phyloP scores from a whole-genome alignment of 2,113 vertebrate genomes.

The Urocolius indicus region DNA sequence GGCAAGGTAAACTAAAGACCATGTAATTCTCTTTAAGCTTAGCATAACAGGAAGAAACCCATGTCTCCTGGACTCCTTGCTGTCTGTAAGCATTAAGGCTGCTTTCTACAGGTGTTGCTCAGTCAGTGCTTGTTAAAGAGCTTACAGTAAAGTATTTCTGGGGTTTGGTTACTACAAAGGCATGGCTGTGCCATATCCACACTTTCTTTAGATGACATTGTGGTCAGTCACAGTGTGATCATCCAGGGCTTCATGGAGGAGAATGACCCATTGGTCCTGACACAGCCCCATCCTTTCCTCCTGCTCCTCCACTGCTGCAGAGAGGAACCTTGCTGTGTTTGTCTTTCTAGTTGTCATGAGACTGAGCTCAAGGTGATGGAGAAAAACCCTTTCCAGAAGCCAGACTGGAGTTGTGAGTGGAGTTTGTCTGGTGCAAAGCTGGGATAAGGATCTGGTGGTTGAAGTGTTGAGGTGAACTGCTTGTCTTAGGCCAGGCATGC shows the following conservation, averaged over 20 bases:
- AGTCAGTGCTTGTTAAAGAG: background rate
- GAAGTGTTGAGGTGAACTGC: background rate
- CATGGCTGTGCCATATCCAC: background rate
- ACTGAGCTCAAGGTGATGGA: background rate
- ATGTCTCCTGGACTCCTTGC: background rate
- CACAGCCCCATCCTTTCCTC: background rate
- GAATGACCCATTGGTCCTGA: background rate
- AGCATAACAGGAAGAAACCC: background rate
- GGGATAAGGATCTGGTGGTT: background rate
- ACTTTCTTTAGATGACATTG: background rate
- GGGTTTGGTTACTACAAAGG: background rate
- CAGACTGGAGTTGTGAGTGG: background rate
- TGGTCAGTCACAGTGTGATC: background rate
- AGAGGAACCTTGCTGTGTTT: background rate
- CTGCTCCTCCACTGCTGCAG: background rate
- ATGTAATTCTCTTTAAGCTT: constrained; percentile 31
- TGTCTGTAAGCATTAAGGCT: background rate
- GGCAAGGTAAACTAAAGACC: constrained; percentile 68
- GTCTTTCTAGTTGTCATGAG: background rate
- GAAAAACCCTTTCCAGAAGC: background rate
- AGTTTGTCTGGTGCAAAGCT: background rate
- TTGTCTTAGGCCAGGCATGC: background rate
- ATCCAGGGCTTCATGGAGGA: background rate
- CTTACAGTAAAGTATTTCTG: background rate
- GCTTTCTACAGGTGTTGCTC: background rate